These are phyloP conservation scores for Danio aesculapii DNA, from an alignment of 2,797 vertebrate species.

Conservation along the genomic window DNA sequence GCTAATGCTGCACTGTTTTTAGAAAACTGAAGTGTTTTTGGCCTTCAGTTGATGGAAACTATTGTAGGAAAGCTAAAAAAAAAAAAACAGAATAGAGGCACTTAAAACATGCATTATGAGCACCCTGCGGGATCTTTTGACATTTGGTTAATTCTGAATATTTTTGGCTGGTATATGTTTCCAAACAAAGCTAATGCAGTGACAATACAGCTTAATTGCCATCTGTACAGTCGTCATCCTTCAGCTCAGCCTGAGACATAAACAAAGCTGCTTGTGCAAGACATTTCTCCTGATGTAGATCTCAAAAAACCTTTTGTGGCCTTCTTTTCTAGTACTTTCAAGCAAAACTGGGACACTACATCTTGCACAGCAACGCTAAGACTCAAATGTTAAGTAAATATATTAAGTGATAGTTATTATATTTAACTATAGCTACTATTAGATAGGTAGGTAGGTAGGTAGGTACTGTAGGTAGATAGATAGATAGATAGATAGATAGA, in stretches of 20 bases:
- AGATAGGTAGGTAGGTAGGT: too few species aligned
- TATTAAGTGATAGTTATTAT: too few species aligned
- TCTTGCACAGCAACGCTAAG: background rate
- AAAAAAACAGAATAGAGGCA: too few species aligned
- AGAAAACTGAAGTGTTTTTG: too few species aligned
- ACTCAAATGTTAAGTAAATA: too few species aligned
- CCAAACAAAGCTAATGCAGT: background rate
- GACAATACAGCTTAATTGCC: background rate
- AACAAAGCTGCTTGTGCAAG: conserved; percentile 16
- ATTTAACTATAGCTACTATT: too few species aligned
- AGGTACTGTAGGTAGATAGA: too few species aligned
- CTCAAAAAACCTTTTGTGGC: conserved; percentile 9
- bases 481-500: too few species aligned
- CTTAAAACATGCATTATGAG: background rate
- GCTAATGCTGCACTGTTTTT: too few species aligned
- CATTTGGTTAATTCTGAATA: background rate
- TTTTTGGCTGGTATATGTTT: background rate
- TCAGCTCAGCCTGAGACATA: conserved; percentile 9
- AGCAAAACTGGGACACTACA: background rate
- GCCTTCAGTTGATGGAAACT: too few species aligned
- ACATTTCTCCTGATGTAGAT: background rate
- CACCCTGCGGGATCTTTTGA: background rate
- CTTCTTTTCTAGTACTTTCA: conserved; percentile 10
- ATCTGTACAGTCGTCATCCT: conserved; percentile 9
- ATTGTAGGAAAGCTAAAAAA: too few species aligned